Evolutionary conservation across 2,113 vertebrate genomes (phyloP), one percentile per base, ranked within the genome.

Genomic region (Dipodomys stephensi): DNA sequence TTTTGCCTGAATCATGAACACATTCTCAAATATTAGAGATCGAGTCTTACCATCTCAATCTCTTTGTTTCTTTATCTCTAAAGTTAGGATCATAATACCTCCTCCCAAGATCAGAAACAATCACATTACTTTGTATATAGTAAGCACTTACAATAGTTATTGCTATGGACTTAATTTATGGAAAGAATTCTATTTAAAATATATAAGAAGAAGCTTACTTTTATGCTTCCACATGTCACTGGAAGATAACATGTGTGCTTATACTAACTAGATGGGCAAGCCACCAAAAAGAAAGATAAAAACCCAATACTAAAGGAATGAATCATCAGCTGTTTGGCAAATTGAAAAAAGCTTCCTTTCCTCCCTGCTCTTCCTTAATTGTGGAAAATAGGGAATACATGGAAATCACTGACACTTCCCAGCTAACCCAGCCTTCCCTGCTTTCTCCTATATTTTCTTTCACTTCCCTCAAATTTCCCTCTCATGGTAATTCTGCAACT

Each of bases 161-260:
- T 57, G 53, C 3, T 57, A 57, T 57, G 53, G 53, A 3, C 53
- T 91, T 87, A 74, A 79, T 80, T 92, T 92, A 60, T 67, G 73
- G 30, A 44, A 30, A 0, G 32, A 81, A 90, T 64, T 72, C 27
- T 11, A 81, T 77, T 82, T 84, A 77, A 92, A 87, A 78, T 90
- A 49, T 12, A 9, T 49, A 49, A 49, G 9, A 81, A 83, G 39
- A 60, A 79, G 15, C 7, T 64, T n/a, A 46, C 4, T 57, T 89
- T 65, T 89, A 13, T 72, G n/a, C 49, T 78, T 86, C 89, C 23
- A 57, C 39, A 46, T 74, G 35, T 85, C 73, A 68, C 32, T 53
- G 30, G 67, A 87, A 90, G 79, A 67, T 83, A 71, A 87, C 74
- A 87, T 64, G 30, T 79, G 57, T 67, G n/a, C 78, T 91, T 20